Conservation (phyloP, 1,140 invertebrate genomes). For the Gonatopus flavifemur region DNA sequence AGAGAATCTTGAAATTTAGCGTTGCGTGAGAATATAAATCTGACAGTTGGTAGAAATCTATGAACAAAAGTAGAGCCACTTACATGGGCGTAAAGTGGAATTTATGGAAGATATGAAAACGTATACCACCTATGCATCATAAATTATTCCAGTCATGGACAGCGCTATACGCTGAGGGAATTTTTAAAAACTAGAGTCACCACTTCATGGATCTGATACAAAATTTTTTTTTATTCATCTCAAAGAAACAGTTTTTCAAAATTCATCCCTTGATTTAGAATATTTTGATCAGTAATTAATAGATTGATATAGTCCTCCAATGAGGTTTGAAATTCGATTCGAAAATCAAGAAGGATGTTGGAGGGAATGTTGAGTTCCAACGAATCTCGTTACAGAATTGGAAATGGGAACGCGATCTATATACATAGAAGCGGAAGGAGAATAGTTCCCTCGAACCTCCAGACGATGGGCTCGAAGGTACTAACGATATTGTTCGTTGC, state of each 20-base stretch:
- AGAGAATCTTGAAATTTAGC: too few species aligned
- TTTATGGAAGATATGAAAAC: conserved; percentile 43
- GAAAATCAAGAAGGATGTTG: not conserved
- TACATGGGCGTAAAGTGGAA: conserved; percentile 47
- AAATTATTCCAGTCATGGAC: conserved; percentile 37
- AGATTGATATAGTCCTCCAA: too few species aligned
- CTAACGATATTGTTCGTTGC: conserved; percentile 44
- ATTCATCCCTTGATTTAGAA: too few species aligned
- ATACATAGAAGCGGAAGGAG: not conserved
- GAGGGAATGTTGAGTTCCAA: not conserved
- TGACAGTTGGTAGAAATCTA: conserved; percentile 48
- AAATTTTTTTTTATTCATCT: too few species aligned
- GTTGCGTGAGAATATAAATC: conserved; percentile 46
- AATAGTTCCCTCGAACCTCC: conserved; percentile 12
- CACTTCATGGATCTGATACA: too few species aligned
- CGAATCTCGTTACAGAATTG: conserved; percentile 4
- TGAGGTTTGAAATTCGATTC: too few species aligned
- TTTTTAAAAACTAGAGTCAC: too few species aligned
- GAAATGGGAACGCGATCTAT: not conserved
- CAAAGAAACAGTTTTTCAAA: too few species aligned
- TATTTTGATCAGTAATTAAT: too few species aligned
- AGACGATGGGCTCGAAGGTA: conserved; percentile 25
- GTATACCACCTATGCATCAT: conserved; percentile 48
- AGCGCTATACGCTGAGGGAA: conserved; percentile 7
- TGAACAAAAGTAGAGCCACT: conserved; percentile 53